These are phyloP conservation scores for Mesoclemmys tuberculata DNA, from an alignment of 2,113 vertebrate genomes.

Conservation along the genomic window DNA sequence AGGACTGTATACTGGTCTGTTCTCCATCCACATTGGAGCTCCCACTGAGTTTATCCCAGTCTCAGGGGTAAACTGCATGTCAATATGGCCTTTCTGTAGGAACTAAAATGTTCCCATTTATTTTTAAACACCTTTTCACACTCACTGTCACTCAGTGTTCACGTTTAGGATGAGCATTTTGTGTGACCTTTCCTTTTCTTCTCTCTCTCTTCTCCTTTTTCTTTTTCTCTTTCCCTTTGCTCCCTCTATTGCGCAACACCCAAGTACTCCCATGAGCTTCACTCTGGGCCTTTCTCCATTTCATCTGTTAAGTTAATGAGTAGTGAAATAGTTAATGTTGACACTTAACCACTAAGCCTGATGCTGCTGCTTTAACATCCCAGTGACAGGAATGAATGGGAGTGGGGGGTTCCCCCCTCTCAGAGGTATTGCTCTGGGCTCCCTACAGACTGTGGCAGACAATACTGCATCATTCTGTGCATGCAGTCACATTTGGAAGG, in stretches of 20 bases:
- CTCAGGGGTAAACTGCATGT: not conserved
- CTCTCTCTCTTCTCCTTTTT: not conserved
- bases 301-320: not conserved
- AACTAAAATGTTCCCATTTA: too few species aligned
- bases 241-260: not conserved
- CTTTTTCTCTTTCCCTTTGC: not conserved
- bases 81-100: not conserved
- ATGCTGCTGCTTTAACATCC: too few species aligned
- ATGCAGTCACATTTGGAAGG: not conserved
- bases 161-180: not conserved
- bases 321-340: not conserved
- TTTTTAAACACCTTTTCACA: not conserved
- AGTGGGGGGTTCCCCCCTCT: not conserved
- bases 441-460: not conserved
- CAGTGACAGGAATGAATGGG: not conserved
- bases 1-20: not conserved
- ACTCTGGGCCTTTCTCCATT: not conserved
- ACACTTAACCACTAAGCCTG: accelerated
- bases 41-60: accelerated
- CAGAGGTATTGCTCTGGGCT: not conserved
- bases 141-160: not conserved
- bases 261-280: not conserved
- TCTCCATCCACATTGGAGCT: not conserved
- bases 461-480: not conserved
- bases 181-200: not conserved